Evolutionary conservation across 2,113 vertebrate genomes (phyloP).

Genomic region (Scomber scombrus): DNA sequence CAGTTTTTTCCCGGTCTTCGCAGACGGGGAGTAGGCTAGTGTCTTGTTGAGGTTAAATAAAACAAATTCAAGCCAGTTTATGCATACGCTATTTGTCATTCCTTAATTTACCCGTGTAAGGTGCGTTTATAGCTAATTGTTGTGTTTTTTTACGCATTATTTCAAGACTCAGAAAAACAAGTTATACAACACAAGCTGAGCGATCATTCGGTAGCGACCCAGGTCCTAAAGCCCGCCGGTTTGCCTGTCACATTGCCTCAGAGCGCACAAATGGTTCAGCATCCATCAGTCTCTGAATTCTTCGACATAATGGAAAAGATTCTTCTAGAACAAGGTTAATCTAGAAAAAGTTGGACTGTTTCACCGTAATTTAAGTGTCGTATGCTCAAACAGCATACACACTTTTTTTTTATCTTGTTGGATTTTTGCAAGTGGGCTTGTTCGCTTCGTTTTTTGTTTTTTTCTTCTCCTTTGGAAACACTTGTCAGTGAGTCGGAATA

Average conservation of each 20-base stretch:
- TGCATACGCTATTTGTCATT: background rate
- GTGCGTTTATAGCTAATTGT: background rate
- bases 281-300: slow-evolving; percentile 42
- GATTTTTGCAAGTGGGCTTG: background rate
- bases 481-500: slow-evolving; percentile 2
- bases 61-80: background rate
- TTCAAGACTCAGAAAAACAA: slow-evolving; percentile 77
- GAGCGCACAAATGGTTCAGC: slow-evolving; percentile 78
- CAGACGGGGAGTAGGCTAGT: slow-evolving; percentile 20
- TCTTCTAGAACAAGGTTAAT: slow-evolving; percentile 86
- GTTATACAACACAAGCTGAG: slow-evolving; percentile 84
- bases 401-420: background rate
- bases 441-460: background rate
- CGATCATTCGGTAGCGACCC: background rate
- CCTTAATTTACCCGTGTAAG: background rate
- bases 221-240: slow-evolving; percentile 77
- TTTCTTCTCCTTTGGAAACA: background rate
- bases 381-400: slow-evolving; percentile 8
- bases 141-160: slow-evolving; percentile 31
- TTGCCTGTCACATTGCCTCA: slow-evolving; percentile 20
- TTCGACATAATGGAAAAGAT: slow-evolving; percentile 83
- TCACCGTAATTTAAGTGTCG: background rate
- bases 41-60: background rate
- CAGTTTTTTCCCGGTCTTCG: slow-evolving; percentile 49
- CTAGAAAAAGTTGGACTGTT: background rate